Conservation (phyloP, 2,113 vertebrate genomes). For the Monopterus albus region DNA sequence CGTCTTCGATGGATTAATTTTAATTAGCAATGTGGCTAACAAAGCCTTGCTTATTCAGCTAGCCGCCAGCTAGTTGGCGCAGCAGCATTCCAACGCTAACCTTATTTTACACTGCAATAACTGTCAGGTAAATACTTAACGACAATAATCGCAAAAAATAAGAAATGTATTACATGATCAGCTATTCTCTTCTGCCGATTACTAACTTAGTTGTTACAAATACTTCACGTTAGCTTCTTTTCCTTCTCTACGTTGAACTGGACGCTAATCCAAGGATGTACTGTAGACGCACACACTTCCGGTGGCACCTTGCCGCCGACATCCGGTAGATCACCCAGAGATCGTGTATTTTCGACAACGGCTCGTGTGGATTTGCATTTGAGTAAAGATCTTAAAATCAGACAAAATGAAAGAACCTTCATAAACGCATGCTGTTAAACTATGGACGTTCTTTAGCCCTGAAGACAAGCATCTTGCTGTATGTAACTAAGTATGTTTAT, state of each 20-base stretch:
- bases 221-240: slow-evolving; percentile 28
- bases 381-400: too few relatives aligned
- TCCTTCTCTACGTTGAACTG: neutral
- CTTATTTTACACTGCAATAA: neutral
- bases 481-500: too few relatives aligned
- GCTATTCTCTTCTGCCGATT: neutral
- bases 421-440: too few relatives aligned
- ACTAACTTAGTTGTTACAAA: neutral
- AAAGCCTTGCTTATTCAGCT: slow-evolving; percentile 62
- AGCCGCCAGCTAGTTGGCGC: slow-evolving; percentile 56
- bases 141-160: accelerated
- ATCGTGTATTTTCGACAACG: neutral
- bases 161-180: neutral
- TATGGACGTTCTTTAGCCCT: too few relatives aligned
- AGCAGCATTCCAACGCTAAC: neutral
- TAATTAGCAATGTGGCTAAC: slow-evolving; percentile 48
- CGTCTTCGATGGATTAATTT: neutral
- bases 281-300: slow-evolving; percentile 64
- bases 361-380: too few relatives aligned
- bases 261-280: too few relatives aligned
- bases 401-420: too few relatives aligned
- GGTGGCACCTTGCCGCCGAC: slow-evolving; percentile 54
- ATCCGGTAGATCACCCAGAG: slow-evolving; percentile 54
- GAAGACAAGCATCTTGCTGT: too few relatives aligned
- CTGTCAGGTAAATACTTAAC: accelerated